A percentile compares a stretch with the other conserved stretches of the same genome.
Conservation (phyloP, 2,797 vertebrate species). For the Pampus argenteus region DNA sequence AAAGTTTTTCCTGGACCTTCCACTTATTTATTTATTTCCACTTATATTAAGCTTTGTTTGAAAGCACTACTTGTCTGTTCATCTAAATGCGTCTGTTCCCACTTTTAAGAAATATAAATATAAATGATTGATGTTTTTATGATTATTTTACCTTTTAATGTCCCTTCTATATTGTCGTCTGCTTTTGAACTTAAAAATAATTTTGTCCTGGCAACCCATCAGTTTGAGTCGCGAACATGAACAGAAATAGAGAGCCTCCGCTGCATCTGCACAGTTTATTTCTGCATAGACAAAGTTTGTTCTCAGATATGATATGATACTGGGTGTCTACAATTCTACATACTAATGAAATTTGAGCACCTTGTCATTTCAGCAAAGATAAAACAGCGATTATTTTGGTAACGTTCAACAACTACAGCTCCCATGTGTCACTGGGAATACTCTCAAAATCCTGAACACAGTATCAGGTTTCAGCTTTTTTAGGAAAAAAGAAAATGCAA, state of each 20-base stretch:
- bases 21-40: conserved; percentile 41
- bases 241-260: conserved; percentile 12
- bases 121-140: neutral
- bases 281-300: neutral
- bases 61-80: conserved; percentile 10
- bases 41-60: conserved; percentile 29
- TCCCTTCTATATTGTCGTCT: neutral
- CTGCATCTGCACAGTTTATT: neutral
- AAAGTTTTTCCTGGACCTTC: conserved; percentile 40
- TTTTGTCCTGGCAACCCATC: neutral
- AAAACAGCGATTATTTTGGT: conserved; percentile 24
- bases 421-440: neutral
- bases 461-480: conserved; percentile 5
- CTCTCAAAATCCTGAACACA: conserved; percentile 4
- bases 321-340: neutral
- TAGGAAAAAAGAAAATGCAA: conserved; percentile 10
- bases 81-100: conserved; percentile 11
- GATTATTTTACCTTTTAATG: neutral
- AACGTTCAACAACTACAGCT: conserved; percentile 34
- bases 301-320: conserved; percentile 15
- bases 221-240: neutral
- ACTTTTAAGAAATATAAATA: conserved; percentile 33
- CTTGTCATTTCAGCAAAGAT: conserved; percentile 17
- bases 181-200: conserved; percentile 37
- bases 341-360: conserved; percentile 15